Base-by-base conservation (phyloP, 1,140 invertebrate species). In the Listronotus bonariensis region DNA sequence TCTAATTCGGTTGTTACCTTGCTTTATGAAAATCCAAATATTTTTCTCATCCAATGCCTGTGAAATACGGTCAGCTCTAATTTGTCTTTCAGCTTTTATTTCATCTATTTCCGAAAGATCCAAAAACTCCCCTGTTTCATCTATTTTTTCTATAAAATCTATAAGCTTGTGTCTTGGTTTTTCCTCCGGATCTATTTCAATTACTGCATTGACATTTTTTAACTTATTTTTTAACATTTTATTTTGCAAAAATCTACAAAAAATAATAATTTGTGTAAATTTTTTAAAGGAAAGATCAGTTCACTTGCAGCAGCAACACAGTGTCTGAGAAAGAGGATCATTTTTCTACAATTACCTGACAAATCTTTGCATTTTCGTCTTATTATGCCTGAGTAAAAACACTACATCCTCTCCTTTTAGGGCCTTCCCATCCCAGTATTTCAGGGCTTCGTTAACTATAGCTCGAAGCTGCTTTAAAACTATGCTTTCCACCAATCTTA, bases 401-500 rank as follows among this genome's bases (percentile, higher is more conserved):
- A 90, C 79, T 20, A 90, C 81, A 68, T 89, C 87, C 65, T 80
- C 78, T 43, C 82, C 82, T 8, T 77, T 73, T 41, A 84, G 76
- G 6, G 67, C 71, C 54, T 84, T 82, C 3, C 77, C 74, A 15
- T 76, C 74, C 3, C 83, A 80, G 55, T 84, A 76, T 61, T 85
- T 84, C 18, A 74, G 66, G 20, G 85, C 84, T 77, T 86, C 83
- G 68, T 83, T 80, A 12, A 88, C 65, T 73, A 86, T 84, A 34
- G 76, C 74, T 57, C 79, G 76, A 54, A 89, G 77, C 74, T 89
- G 88, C 67, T 85, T 84, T 57, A 86, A 78, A 8, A 88, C 85
- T 64, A 89, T 86, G 53, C 81, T 84, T 78, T 89, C 87, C 0
- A 89, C 85, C 36, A 89, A 71, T n/a, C 82, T 76, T 2, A 88